Conservation (phyloP, 2,797 vertebrate genomes). For the Chaetodon trifasciatus region DNA sequence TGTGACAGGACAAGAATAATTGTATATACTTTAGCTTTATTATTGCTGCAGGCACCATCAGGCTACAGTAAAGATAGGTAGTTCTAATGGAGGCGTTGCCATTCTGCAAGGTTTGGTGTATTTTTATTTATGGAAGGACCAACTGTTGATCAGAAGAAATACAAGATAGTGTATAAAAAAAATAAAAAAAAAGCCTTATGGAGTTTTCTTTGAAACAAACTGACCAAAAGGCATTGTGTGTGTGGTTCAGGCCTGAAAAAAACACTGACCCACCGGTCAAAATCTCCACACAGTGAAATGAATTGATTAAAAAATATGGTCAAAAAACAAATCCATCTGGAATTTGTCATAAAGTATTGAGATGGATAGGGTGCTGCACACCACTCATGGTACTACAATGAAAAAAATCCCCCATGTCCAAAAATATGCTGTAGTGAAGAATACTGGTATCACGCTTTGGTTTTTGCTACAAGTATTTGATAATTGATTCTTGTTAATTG, state of each 20-base stretch:
- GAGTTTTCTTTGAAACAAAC: neutral
- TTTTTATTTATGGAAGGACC: constrained; percentile 12
- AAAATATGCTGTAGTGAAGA: neutral
- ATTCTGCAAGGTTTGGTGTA: constrained; percentile 1
- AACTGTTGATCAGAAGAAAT: neutral
- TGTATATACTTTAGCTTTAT: neutral
- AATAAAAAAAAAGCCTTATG: neutral
- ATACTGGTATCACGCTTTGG: neutral
- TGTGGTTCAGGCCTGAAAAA: neutral
- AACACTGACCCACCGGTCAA: neutral
- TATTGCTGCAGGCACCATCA: constrained; percentile 15
- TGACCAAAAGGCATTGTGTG: neutral
- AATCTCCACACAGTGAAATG: too few species aligned
- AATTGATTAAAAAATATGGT: neutral
- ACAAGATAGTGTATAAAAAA: neutral
- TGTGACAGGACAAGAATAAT: constrained; percentile 37
- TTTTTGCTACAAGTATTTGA: neutral
- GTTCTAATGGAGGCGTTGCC: neutral
- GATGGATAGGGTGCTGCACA: too few species aligned
- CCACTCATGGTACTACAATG: too few species aligned
- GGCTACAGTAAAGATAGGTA: constrained; percentile 13
- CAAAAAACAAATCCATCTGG: neutral
- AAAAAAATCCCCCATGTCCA: too few species aligned
- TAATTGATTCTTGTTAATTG: neutral
- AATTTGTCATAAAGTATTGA: too few species aligned